A percentile compares a stretch with the other conserved stretches of the same genome.
Evolutionary conservation across 2,888 invertebrate genomes (phyloP).

Genomic region (Lepetodrilus schrolli): DNA sequence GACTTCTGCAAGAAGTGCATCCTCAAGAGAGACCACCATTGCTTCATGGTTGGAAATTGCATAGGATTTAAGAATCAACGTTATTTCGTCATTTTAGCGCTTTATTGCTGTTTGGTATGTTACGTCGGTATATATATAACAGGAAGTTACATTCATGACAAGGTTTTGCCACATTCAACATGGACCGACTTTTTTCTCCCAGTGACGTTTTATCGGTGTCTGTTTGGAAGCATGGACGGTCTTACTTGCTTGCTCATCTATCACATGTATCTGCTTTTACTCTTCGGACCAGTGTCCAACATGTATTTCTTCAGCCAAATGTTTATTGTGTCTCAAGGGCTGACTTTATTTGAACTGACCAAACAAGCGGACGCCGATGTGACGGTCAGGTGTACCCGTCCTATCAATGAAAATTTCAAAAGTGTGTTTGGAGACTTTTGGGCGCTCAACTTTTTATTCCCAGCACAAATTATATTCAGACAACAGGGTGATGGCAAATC

Average conservation of each 20-base stretch:
- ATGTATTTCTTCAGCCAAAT: constrained; percentile 48
- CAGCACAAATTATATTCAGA: constrained; percentile 55
- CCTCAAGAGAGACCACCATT: constrained; percentile 71
- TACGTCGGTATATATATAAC: constrained; percentile 47
- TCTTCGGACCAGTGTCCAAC: constrained; percentile 47
- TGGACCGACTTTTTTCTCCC: constrained; percentile 52
- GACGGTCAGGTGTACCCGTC: constrained; percentile 46
- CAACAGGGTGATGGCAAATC: constrained; percentile 55
- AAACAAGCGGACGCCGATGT: constrained; percentile 45
- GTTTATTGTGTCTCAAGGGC: constrained; percentile 44
- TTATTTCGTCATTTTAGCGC: constrained; percentile 60
- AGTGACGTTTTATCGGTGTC: constrained; percentile 40
- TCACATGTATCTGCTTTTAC: constrained; percentile 43
- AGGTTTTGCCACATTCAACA: constrained; percentile 41
- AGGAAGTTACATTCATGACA: constrained; percentile 45
- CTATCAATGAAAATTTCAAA: constrained; percentile 46
- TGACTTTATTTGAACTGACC: constrained; percentile 53
- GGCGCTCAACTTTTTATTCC: constrained; percentile 59
- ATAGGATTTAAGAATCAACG: constrained; percentile 66
- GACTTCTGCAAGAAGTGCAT: constrained; percentile 63
- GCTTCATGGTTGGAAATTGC: constrained; percentile 65
- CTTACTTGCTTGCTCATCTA: constrained; percentile 47
- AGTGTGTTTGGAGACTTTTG: constrained; percentile 64
- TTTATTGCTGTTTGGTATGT: constrained; percentile 51
- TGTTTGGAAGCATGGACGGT: constrained; percentile 42